A percentile compares a stretch with the other conserved stretches of the same genome.
phyloP scores from a whole-genome alignment of 2,797 vertebrate species.

The Acanthurus lineatus region DNA sequence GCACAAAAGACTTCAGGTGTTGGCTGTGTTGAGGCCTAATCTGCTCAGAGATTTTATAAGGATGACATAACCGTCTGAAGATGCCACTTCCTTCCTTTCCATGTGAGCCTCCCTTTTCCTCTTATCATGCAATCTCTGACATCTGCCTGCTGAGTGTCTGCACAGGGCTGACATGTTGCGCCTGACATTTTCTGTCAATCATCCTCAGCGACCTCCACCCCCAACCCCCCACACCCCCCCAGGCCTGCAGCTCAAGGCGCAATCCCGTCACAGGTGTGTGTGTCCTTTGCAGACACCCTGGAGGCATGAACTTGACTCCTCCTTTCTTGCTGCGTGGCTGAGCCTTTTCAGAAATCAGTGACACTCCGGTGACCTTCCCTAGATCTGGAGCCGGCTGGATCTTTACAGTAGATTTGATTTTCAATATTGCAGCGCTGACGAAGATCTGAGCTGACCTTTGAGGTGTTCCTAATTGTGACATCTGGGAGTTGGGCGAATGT shows the following conservation, averaged over 20 bases:
- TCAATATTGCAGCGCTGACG: conserved; percentile 67
- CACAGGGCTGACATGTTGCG: conserved; percentile 49
- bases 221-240: background rate
- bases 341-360: conserved; percentile 55
- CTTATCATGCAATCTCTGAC: conserved; percentile 73
- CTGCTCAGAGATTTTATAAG: conserved; percentile 50
- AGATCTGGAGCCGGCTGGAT: conserved; percentile 53
- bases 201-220: conserved; percentile 32
- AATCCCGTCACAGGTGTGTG: conserved; percentile 70
- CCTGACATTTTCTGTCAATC: conserved; percentile 80
- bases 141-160: conserved; percentile 73
- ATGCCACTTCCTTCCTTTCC: conserved; percentile 62
- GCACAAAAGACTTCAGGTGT: conserved; percentile 46
- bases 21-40: conserved; percentile 53
- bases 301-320: conserved; percentile 58
- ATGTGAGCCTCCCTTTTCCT: conserved; percentile 56
- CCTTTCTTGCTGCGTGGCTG: conserved; percentile 22
- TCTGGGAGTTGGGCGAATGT: conserved; percentile 68
- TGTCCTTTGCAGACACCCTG: conserved; percentile 71
- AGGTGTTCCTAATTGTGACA: conserved; percentile 76
- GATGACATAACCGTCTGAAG: conserved; percentile 75
- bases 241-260: conserved; percentile 18
- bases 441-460: conserved; percentile 78
- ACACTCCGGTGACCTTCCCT: conserved; percentile 64
- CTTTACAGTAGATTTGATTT: conserved; percentile 81